These are phyloP conservation scores for Chaenocephalus aceratus DNA, from an alignment of 2,113 vertebrate species.

Conservation along the genomic window DNA sequence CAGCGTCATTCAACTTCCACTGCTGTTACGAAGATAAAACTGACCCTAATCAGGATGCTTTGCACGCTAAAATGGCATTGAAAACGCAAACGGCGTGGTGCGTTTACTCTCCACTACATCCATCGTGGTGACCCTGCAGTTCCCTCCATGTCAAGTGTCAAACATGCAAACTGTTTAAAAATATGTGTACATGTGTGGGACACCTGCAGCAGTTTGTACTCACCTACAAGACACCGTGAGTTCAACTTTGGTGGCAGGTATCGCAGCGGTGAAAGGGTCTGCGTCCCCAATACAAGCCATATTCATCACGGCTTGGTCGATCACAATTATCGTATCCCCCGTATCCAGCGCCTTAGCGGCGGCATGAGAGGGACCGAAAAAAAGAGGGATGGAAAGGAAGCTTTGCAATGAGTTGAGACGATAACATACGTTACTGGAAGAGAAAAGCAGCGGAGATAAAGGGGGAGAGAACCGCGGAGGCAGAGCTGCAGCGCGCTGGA, in stretches of 20 bases:
- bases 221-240: conserved; percentile 96
- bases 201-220: conserved; percentile 54
- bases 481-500: conserved; percentile 33
- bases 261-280: conserved; percentile 90
- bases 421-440: neutral
- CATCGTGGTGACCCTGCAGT: neutral
- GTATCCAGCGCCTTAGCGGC: conserved; percentile 44
- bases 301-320: conserved; percentile 77
- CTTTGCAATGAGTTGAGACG: neutral
- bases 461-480: neutral
- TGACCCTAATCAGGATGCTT: neutral
- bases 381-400: neutral
- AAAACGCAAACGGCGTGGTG: neutral
- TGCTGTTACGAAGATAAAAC: neutral
- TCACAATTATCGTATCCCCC: conserved; percentile 51
- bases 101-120: neutral
- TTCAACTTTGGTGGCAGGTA: conserved; percentile 97
- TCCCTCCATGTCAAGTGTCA: neutral
- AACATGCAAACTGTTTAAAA: neutral
- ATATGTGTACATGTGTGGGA: no score
- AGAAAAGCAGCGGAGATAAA: neutral
- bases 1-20: neutral
- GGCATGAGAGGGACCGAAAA: conserved; percentile 52
- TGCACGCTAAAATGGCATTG: neutral
- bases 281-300: conserved; percentile 93